Conservation (phyloP, 2,888 invertebrate genomes). For the Brenthis daphne region DNA sequence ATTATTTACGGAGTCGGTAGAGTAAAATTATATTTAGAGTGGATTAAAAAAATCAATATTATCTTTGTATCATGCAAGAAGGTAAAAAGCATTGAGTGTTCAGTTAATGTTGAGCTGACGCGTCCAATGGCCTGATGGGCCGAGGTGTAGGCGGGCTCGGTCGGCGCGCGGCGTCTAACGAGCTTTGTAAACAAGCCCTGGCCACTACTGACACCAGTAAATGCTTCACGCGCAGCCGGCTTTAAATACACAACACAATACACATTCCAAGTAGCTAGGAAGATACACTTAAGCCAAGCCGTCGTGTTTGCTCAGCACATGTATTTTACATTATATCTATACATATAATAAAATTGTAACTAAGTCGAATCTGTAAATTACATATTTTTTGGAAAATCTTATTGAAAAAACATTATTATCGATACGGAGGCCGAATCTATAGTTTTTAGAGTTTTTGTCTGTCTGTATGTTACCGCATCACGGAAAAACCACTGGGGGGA, state of each 20-base stretch:
- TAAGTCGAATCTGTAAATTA: too few relatives aligned
- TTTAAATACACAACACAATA: conserved; percentile 48
- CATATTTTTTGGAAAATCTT: too few relatives aligned
- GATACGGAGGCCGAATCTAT: too few relatives aligned
- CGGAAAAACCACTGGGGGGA: too few relatives aligned
- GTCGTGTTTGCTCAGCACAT: conserved; percentile 49
- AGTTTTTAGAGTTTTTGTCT: too few relatives aligned
- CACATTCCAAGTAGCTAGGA: conserved; percentile 63
- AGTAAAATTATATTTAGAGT: conserved; percentile 31
- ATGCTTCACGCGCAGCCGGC: conserved; percentile 55
- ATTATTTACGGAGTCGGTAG: conserved; percentile 32
- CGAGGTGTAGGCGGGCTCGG: conserved; percentile 60
- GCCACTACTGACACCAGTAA: conserved; percentile 60
- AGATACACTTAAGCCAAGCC: conserved; percentile 55
- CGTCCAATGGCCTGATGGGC: conserved; percentile 51
- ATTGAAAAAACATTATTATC: too few relatives aligned
- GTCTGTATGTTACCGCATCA: too few relatives aligned
- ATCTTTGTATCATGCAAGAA: conserved; percentile 53
- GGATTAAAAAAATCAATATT: conserved; percentile 44
- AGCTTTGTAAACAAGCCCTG: conserved; percentile 71
- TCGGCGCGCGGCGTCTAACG: conserved; percentile 65
- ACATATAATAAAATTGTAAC: too few relatives aligned
- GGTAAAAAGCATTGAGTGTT: conserved; percentile 62
- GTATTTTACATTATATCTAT: conserved; percentile 26
- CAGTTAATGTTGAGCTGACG: conserved; percentile 62